Base-by-base conservation (phyloP, 2,797 vertebrate species). In the Leptoclinus maculatus region DNA sequence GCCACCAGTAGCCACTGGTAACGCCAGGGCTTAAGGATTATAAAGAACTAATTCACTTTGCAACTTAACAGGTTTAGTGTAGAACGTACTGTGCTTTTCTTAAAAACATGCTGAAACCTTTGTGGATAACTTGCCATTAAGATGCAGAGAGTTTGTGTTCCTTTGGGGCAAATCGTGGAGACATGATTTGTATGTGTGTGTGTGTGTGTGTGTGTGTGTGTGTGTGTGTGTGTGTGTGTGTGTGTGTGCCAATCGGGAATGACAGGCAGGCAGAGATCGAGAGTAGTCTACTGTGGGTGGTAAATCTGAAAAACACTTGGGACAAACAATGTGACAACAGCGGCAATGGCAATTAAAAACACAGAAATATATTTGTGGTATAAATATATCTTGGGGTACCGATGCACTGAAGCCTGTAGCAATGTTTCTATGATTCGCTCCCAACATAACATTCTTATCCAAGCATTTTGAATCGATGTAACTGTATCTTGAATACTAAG, bases 201-300 rank as follows among this genome's bases (percentile, higher is more conserved):
- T 41, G 27, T 21, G 2, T 41, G 27, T 70, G 49, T 25, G 2
- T 23, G 38, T 73, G n/a, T 66, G 10, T 21, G 2, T 41, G 27
- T 70, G 49, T 25, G 2, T 23, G 38, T 73, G n/a, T 66, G 10
- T 21, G 2, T 41, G 27, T 70, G 49, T 25, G 2, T 23, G 38
- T 73, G n/a, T 66, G 10, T 21, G 2, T 41, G 27, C n/a, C 76
- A 65, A 63, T 71, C 14, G 29, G 59, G 67, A 63, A 43, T 66
- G 71, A 62, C 27, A 62, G 56, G 27, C 21, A n/a, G 41, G 43
- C 57, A 29, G 41, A 49, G 49, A 66, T 65, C 66, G 70, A 71
- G 25, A 76, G 60, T 36, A 8, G 27, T 66, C 76, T 77, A 43
- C 25, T 47, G 41, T 59, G 64, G 41, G 47, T 32, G 32, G 47